Base-by-base conservation (phyloP, 1,140 invertebrate genomes). In the Leptoteleia sp. region DNA sequence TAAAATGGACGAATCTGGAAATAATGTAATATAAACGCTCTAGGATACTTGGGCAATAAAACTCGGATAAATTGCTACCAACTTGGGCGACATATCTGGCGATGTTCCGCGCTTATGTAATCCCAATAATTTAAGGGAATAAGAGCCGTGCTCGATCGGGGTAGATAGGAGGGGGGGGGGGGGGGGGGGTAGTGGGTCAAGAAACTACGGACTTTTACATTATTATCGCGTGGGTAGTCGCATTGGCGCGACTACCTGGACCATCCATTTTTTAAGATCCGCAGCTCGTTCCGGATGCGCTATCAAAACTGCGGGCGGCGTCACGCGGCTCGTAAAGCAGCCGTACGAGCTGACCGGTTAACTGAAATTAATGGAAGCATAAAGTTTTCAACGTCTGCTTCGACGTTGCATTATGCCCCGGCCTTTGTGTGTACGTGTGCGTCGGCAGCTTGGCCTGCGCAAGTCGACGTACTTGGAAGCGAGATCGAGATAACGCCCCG, bases 321-420 rank as follows among this genome's bases (percentile, higher is more conserved):
- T 76, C 76, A 76, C 47, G 35, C 42, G 52, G 77, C 82, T 85
- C 83, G 82, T 83, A 85, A 84, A 83, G 75, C 71, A 82, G 71
- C 76, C 64, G 43, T 59, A 55, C 52, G 54, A 79, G 82, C 71
- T 76, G 72, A 79, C 73, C 79, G 42, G 80, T 82, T 83, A 84
- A 83, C 83, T 81, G 76, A 84, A 84, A 84, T 84, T 85, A 86
- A 84, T 84, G 81, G 80, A 78, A 78, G 80, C 80, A 83, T 86
- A 82, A 83, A 84, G 62, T 85, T 84, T 86, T 86, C 82, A 85
- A 48, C 80, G 76, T 19, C 43, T 77, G 72, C 72, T 79, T 81
- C 76, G 78, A 76, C 78, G 78, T 65, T 48, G 42, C 70, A 57
- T 67, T 50, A 59, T 54, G 38, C 35, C 17, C 22, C 6, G 3